Evolutionary conservation across 2,888 invertebrate genomes (phyloP).

Genomic region (Dugesia japonica): DNA sequence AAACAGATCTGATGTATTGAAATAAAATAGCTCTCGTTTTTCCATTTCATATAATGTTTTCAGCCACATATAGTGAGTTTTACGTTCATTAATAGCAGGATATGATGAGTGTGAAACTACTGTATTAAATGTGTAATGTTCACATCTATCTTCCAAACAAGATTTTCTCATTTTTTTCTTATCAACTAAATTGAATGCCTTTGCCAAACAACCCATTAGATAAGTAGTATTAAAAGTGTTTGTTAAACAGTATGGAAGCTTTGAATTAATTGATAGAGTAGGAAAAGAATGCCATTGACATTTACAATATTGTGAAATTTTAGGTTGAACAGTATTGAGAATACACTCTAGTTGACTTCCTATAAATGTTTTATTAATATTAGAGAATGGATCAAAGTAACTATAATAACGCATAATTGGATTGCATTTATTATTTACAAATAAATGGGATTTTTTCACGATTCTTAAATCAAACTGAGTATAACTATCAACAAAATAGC

Average conservation of each 20-base stretch:
- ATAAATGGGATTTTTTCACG: neutral
- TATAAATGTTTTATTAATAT: neutral
- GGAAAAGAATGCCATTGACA: constrained; percentile 4
- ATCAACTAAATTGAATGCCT: neutral
- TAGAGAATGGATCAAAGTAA: neutral
- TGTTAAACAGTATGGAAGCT: neutral
- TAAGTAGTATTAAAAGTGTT: neutral
- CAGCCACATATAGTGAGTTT: constrained; percentile 27
- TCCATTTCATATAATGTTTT: neutral
- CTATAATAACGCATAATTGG: neutral
- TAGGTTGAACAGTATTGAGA: neutral
- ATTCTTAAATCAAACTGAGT: constrained; percentile 23
- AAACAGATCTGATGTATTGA: neutral
- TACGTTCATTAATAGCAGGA: constrained; percentile 23
- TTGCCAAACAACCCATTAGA: neutral
- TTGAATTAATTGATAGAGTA: neutral
- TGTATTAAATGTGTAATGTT: constrained; percentile 11
- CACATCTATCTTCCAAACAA: constrained; percentile 23
- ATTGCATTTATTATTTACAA: constrained; percentile 23
- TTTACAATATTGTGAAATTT: neutral
- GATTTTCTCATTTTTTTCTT: neutral
- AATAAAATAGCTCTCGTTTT: neutral
- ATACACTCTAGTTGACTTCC: neutral
- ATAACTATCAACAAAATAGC: constrained; percentile 3
- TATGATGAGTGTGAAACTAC: constrained; percentile 30